Evolutionary conservation across 2,888 invertebrate genomes (phyloP), one percentile per base, ranked within the genome.

Genomic region (Stenodera caucasica): DNA sequence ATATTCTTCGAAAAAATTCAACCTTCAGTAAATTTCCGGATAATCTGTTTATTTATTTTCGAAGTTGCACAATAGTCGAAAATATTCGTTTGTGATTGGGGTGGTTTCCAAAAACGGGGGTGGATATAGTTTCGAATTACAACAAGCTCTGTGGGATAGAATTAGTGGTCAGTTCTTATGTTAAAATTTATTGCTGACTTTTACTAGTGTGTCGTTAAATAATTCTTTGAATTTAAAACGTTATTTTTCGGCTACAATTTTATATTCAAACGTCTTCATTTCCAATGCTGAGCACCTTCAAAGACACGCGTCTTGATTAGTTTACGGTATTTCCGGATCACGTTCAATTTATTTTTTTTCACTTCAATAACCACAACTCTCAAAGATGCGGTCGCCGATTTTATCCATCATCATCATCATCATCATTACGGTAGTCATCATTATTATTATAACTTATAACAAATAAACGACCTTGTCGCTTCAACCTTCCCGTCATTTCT

Each of bases 131-230:
- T 45, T 45, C 11, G 45, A n/a, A 45, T 45, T 45, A 45, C 45
- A 8, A 18, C 15, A 40, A 40, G 12, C 45, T 23, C 45, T 11
- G 45, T 23, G 45, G 45, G 45, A 23, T 45, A 45, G 45, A 45
- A 45, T 23, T 23, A 45, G 45, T 45, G 45, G 45, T 45, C 45
- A 45, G 45, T 45, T 45, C 18, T 45, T 12, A 45, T 2, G n/a
- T 45, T 3, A n/a, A 40, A 45, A 45, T 45, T 45, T 45, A 45
- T 45, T 45, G 18, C 45, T 23, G 23, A 45, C 45, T 45, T 45
- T 45, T 45, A 45, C 21, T 45, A 12, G 45, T 23, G 45, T 23
- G 45, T 45, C 45, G 45, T 45, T 45, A 23, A 23, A 45, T 21
- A n/a, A 45, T 45, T 45, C 45, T 21, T 12, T 45, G 45, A 45